Evolutionary conservation across 2,888 invertebrate species (phyloP).

Genomic region (Nymphalis c-album): DNA sequence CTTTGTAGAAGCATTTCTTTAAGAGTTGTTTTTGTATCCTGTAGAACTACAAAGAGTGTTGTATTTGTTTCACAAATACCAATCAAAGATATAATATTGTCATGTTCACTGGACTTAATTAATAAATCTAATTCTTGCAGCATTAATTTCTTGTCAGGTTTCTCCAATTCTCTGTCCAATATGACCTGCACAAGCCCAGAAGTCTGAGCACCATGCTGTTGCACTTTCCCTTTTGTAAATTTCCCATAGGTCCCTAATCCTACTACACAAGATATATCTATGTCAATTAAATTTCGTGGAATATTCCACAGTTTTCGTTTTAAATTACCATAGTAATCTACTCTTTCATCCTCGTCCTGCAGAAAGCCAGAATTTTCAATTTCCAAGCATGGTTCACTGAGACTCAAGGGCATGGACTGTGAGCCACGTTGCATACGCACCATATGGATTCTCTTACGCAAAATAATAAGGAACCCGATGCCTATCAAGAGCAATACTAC

Average conservation of each 20-base stretch:
- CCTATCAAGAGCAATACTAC: constrained; percentile 85
- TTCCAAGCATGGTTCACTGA: constrained; percentile 90
- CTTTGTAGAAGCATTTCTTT: constrained; percentile 86
- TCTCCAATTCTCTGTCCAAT: constrained; percentile 78
- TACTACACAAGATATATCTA: constrained; percentile 85
- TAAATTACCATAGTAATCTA: constrained; percentile 87
- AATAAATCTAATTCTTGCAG: constrained; percentile 87
- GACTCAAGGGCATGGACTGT: constrained; percentile 84
- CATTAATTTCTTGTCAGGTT: constrained; percentile 78
- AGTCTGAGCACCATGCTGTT: constrained; percentile 80
- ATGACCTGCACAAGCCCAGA: constrained; percentile 85
- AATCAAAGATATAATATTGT: constrained; percentile 86
- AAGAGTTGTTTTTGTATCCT: constrained; percentile 84
- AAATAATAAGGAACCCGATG: constrained; percentile 82
- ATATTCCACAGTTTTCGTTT: constrained; percentile 88
- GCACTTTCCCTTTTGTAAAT: constrained; percentile 86
- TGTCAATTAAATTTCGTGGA: constrained; percentile 86
- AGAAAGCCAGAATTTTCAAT: constrained; percentile 90
- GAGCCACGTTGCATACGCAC: constrained; percentile 74
- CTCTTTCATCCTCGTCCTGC: constrained; percentile 85
- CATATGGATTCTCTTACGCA: constrained; percentile 74
- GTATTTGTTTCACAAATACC: constrained; percentile 91
- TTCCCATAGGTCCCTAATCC: constrained; percentile 90
- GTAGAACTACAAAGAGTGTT: constrained; percentile 87
- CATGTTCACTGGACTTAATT: constrained; percentile 85